Evolutionary conservation across 2,888 invertebrate genomes (phyloP).

Genomic region (Byasa hedistus): DNA sequence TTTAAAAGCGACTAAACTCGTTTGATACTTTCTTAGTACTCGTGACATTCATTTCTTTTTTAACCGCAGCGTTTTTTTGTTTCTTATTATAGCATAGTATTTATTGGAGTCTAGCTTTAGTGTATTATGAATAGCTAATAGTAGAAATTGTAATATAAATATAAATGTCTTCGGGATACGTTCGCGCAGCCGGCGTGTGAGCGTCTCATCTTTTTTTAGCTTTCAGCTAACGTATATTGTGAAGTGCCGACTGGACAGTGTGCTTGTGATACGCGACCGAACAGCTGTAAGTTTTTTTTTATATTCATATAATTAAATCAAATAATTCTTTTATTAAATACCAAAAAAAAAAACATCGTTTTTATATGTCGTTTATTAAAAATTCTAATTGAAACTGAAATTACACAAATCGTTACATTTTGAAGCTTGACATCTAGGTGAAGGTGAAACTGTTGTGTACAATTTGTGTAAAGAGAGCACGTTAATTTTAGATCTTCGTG

Average conservation of each 20-base stretch:
- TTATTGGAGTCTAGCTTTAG: too few relatives aligned
- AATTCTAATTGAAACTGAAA: too few relatives aligned
- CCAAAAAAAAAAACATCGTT: too few relatives aligned
- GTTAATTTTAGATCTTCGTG: neutral
- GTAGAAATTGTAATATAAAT: slow-evolving; percentile 13
- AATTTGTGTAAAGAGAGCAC: neutral
- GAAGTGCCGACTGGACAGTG: slow-evolving; percentile 60
- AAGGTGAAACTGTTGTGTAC: slow-evolving; percentile 19
- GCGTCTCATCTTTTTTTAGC: slow-evolving; percentile 72
- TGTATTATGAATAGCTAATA: neutral
- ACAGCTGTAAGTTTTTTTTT: slow-evolving; percentile 59
- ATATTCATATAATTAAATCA: slow-evolving; percentile 4
- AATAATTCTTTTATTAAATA: neutral
- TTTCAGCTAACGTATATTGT: slow-evolving; percentile 63
- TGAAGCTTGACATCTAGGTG: slow-evolving; percentile 11
- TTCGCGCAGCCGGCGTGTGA: slow-evolving; percentile 58
- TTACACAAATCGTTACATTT: neutral
- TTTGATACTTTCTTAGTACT: too few relatives aligned
- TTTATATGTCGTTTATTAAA: too few relatives aligned
- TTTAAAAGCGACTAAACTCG: too few relatives aligned
- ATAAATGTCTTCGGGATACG: slow-evolving; percentile 37
- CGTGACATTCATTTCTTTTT: too few relatives aligned
- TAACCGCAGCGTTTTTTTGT: too few relatives aligned
- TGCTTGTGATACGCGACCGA: slow-evolving; percentile 70
- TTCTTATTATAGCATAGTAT: too few relatives aligned